Base-by-base conservation (phyloP, 2,797 vertebrate genomes). In the Tenualosa thibaudeaui region DNA sequence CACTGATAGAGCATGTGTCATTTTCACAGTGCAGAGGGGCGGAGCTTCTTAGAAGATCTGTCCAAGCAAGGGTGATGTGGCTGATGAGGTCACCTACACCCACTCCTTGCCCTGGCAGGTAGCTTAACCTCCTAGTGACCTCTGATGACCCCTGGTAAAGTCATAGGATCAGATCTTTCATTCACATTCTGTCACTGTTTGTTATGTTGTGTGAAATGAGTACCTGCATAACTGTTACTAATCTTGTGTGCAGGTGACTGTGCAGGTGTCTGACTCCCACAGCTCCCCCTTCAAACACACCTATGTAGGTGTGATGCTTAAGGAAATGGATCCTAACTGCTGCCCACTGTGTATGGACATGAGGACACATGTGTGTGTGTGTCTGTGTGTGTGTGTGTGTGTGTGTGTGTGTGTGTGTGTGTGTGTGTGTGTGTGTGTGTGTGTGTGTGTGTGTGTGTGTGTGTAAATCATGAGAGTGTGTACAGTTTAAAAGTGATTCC, bases 341-440 rank as follows among this genome's bases (percentile, higher is more conserved):
- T 3, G 65, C 65, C 17, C 65, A 71, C 65, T 71, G 65, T 40
- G 65, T 71, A 13, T 26, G 37, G 9, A 71, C 26, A 26, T 56
- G 54, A 56, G 54, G 54, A 56, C 3, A 5, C 5, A 13, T 1
- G 4, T 81, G 22, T 81, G 22, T 81, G 46, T 81, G 46, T 81
- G 24, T 81, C 6, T 81, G 81, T 81, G 43, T 81, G 81, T 81
- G 8, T 81, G 19, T 81, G 19, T 81, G 81, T 81, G 24, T 81
- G 17, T 81, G 81, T 81, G 43, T 81, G 81, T 81, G 8, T 81
- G 19, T 81, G 19, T 81, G 81, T 81, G 24, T 81, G 17, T 81
- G 81, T 81, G 43, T 1, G 4, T 81, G 22, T 81, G 22, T 81
- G 46, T 81, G 46, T 81, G n/a, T 1, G 4, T 81, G 22, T 81